Percentiles rank a stretch among this genome's conserved stretches.
These are phyloP conservation scores for Paramuricea clavata DNA, from an alignment of 92 coral and sea anemone genomes.

Conservation along the genomic window DNA sequence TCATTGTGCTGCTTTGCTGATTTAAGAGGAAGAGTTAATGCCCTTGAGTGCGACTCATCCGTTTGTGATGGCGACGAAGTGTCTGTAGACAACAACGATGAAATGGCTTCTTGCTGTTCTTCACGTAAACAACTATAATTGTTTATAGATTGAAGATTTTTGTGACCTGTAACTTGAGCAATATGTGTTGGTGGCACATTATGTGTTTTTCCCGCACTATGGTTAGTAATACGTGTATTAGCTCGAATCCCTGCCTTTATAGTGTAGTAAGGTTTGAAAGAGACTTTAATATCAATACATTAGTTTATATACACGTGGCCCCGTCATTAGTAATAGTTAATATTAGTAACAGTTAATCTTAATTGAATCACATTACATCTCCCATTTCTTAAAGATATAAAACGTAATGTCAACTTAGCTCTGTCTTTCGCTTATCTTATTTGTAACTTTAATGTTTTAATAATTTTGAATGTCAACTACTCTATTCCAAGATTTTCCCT, in stretches of 20 bases:
- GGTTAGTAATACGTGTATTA: slow-evolving; percentile 31
- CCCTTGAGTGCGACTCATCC: background rate
- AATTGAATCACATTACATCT: too few relatives aligned
- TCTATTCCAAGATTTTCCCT: too few relatives aligned
- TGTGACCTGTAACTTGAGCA: slow-evolving; percentile 55
- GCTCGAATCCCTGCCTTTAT: background rate
- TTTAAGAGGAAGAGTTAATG: background rate
- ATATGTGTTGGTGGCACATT: slow-evolving; percentile 55
- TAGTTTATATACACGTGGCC: too few relatives aligned
- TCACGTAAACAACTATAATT: slow-evolving; percentile 45
- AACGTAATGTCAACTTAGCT: too few relatives aligned
- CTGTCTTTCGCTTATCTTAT: too few relatives aligned
- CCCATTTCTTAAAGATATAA: too few relatives aligned
- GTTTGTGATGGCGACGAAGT: background rate
- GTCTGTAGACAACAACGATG: background rate
- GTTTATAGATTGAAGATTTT: slow-evolving; percentile 53
- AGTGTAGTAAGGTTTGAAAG: too few relatives aligned
- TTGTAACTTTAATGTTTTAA: too few relatives aligned
- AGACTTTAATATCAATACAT: too few relatives aligned
- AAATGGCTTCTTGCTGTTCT: background rate
- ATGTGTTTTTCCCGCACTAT: slow-evolving; percentile 47
- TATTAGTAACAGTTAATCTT: too few relatives aligned
- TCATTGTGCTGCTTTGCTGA: background rate
- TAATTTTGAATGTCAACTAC: too few relatives aligned
- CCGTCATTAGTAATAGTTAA: too few relatives aligned